A percentile compares a stretch with the other conserved stretches of the same genome.
Conservation (phyloP, 2,888 invertebrate genomes). For the Macrophya alboannulata region DNA sequence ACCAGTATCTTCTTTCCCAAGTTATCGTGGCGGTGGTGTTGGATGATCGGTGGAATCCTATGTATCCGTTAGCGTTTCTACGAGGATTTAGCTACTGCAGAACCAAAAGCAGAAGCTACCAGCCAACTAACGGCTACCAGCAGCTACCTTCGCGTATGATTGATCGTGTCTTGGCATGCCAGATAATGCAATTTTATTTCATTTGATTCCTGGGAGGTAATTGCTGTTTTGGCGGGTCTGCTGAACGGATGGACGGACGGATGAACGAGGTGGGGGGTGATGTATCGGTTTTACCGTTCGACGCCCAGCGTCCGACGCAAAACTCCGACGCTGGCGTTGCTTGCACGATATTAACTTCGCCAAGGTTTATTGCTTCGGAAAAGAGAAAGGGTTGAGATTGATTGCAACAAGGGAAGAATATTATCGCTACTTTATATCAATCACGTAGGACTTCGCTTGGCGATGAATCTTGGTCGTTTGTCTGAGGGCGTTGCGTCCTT, state of each 20-base stretch:
- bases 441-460: slow-evolving; percentile 45
- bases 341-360: slow-evolving; percentile 67
- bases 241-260: slow-evolving; percentile 70
- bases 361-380: slow-evolving; percentile 65
- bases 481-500: slow-evolving; percentile 36
- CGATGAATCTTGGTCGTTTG: slow-evolving; percentile 53
- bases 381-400: slow-evolving; percentile 56
- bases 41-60: slow-evolving; percentile 49
- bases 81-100: slow-evolving; percentile 36
- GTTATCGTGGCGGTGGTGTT: slow-evolving; percentile 40
- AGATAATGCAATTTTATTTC: slow-evolving; percentile 80
- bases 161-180: slow-evolving; percentile 78
- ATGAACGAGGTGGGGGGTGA: slow-evolving; percentile 66
- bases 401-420: slow-evolving; percentile 56
- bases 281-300: slow-evolving; percentile 75
- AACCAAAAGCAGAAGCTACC: slow-evolving; percentile 40
- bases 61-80: slow-evolving; percentile 42
- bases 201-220: slow-evolving; percentile 79
- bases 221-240: slow-evolving; percentile 78
- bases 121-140: slow-evolving; percentile 37
- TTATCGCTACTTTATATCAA: slow-evolving; percentile 56
- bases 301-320: slow-evolving; percentile 56
- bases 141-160: slow-evolving; percentile 72
- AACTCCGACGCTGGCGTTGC: slow-evolving; percentile 40
- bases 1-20: slow-evolving; percentile 41